Conservation (phyloP, 2,113 vertebrate genomes). For the Dromaius novaehollandiae region DNA sequence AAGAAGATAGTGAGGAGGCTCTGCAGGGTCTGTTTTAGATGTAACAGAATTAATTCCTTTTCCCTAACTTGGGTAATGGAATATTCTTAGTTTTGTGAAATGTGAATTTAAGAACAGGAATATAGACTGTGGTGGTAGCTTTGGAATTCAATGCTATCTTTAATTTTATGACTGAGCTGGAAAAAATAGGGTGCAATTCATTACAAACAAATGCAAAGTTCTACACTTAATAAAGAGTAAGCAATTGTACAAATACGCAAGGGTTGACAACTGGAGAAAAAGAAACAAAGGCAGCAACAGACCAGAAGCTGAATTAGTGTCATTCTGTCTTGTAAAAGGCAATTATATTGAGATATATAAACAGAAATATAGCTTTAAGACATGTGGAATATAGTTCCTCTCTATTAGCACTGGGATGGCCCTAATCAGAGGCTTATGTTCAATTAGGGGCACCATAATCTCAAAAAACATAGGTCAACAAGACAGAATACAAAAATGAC, state of each 20-base stretch:
- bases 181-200: not conserved
- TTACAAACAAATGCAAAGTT: not conserved
- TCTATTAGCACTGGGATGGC: not conserved
- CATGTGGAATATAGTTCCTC: constrained; percentile 26
- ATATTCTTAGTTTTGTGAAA: not conserved
- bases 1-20: not conserved
- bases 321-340: constrained; percentile 21
- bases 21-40: not conserved
- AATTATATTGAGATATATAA: constrained; percentile 28
- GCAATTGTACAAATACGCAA: constrained; percentile 9
- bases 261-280: constrained; percentile 4
- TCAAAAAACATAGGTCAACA: not conserved
- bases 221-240: not conserved
- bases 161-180: not conserved
- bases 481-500: not conserved
- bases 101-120: not conserved
- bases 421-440: not conserved
- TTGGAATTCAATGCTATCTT: not conserved
- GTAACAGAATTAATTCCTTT: not conserved
- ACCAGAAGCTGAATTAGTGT: constrained; percentile 19
- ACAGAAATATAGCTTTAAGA: constrained; percentile 33
- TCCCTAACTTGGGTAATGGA: not conserved
- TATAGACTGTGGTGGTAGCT: not conserved
- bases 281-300: not conserved
- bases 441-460: not conserved